Evolutionary conservation across 1,140 invertebrate species (phyloP).

Genomic region (Plutomurus gul): DNA sequence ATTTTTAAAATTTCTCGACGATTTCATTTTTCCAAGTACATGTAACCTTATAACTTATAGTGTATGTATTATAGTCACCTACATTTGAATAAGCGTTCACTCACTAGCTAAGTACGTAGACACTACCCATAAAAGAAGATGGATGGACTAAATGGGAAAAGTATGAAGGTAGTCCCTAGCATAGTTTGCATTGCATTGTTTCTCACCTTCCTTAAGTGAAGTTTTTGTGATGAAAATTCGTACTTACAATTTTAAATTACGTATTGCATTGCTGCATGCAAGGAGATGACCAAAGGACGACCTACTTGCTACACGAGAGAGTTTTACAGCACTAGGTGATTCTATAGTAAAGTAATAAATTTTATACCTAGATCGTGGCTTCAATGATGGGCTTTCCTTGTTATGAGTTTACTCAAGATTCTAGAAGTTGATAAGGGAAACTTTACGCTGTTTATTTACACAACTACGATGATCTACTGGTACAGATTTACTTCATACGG

Average conservation of each 20-base stretch:
- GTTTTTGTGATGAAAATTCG: slow-evolving; percentile 16
- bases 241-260: not conserved
- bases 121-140: too few species aligned
- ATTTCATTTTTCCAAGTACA: too few species aligned
- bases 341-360: not conserved
- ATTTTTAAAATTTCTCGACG: too few species aligned
- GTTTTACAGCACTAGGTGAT: not conserved
- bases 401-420: not conserved
- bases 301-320: not conserved
- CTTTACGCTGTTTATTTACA: not conserved
- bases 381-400: not conserved
- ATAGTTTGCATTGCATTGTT: not conserved
- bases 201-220: not conserved
- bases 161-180: too few species aligned
- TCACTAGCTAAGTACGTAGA: too few species aligned
- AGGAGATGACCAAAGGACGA: slow-evolving; percentile 6
- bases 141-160: not conserved
- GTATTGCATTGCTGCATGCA: slow-evolving; percentile 10
- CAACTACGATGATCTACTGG: too few species aligned
- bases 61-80: too few species aligned
- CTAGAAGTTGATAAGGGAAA: not conserved
- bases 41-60: too few species aligned
- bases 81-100: too few species aligned
- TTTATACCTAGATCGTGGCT: not conserved
- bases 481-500: too few species aligned